phyloP scores from a whole-genome alignment of 53 echinoderm and acorn worm genomes.

The Holothuria scabra region DNA sequence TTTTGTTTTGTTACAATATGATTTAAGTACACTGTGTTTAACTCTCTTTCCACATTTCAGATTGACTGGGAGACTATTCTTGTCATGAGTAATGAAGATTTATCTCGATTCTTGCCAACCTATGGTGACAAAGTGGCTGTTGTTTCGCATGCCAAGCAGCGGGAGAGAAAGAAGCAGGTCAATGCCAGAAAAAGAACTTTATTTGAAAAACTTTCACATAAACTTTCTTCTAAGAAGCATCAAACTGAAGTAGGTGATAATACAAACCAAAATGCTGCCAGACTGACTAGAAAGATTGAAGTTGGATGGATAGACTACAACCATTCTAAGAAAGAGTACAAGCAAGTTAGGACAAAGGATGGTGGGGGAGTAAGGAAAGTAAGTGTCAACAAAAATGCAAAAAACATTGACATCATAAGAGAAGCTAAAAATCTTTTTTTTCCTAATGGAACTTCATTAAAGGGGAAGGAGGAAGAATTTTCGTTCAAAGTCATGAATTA shows the following conservation, averaged over 20 bases:
- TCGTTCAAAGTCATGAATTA: slow-evolving; percentile 21
- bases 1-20: not conserved
- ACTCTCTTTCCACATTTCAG: slow-evolving; percentile 14
- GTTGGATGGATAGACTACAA: slow-evolving; percentile 41
- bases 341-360: slow-evolving; percentile 10
- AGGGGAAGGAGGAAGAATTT: slow-evolving; percentile 27
- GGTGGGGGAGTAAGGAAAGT: slow-evolving; percentile 24
- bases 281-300: slow-evolving; percentile 6
- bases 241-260: not conserved
- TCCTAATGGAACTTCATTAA: slow-evolving; percentile 6
- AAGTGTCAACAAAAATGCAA: slow-evolving; percentile 9
- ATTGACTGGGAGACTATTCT: slow-evolving; percentile 35
- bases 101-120: slow-evolving; percentile 5
- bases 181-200: slow-evolving; percentile 22
- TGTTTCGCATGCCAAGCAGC: slow-evolving; percentile 25
- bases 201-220: slow-evolving; percentile 25
- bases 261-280: not conserved
- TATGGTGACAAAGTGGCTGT: slow-evolving; percentile 20
- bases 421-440: slow-evolving; percentile 12
- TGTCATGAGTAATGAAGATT: slow-evolving; percentile 10
- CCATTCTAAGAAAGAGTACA: not conserved
- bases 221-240: not conserved
- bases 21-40: not conserved
- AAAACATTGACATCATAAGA: not conserved
- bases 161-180: slow-evolving; percentile 19